Evolutionary conservation across 92 coral and sea anemone genomes (phyloP).

Genomic region (Porites divaricata): DNA sequence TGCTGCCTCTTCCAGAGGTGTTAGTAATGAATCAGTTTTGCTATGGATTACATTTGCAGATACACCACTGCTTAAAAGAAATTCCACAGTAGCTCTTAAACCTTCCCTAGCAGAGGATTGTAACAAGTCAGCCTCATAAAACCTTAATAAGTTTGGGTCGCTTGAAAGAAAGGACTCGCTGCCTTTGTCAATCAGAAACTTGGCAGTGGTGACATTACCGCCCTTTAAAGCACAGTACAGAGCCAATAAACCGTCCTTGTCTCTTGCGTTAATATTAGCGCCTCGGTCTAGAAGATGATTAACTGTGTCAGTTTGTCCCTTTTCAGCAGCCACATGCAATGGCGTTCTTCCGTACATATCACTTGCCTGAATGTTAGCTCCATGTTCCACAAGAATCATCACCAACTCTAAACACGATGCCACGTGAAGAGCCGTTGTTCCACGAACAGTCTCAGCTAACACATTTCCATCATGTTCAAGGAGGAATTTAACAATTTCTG

Average conservation of each 20-base stretch:
- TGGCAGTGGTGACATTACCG: not conserved
- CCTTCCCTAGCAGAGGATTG: not conserved
- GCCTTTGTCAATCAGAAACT: not conserved
- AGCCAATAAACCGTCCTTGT: not conserved
- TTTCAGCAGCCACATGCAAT: constrained; percentile 14
- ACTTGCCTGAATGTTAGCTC: not conserved
- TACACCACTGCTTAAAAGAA: not conserved
- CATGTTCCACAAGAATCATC: constrained; percentile 27
- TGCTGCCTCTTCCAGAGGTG: not conserved
- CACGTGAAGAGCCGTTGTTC: constrained; percentile 11
- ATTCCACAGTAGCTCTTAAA: not conserved
- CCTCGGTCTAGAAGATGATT: constrained; percentile 6
- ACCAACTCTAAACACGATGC: constrained; percentile 22
- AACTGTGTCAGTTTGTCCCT: constrained; percentile 8
- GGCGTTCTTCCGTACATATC: not conserved
- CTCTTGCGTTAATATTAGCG: not conserved
- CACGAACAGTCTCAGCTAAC: not conserved
- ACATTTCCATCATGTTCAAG: not conserved
- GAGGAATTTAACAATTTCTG: not conserved
- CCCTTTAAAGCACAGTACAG: not conserved
- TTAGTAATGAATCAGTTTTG: not conserved
- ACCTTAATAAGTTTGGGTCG: not conserved
- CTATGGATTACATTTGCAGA: not conserved
- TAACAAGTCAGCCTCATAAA: not conserved
- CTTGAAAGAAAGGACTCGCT: not conserved